A percentile compares a stretch with the other conserved stretches of the same genome.
These are phyloP conservation scores for Ondatra zibethicus DNA, from an alignment of 2,113 vertebrate species.

Conservation along the genomic window DNA sequence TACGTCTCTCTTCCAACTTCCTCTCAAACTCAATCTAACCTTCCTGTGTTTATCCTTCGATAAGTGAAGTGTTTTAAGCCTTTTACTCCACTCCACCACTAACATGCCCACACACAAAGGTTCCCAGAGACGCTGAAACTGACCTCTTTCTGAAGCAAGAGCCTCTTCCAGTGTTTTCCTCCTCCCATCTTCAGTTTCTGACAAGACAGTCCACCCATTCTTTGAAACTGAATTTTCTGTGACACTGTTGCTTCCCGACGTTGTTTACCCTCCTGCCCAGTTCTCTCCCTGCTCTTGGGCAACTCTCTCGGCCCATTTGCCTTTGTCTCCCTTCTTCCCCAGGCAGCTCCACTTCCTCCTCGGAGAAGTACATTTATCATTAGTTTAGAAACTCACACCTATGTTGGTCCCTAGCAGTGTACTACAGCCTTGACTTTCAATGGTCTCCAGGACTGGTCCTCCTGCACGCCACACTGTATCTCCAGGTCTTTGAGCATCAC, in stretches of 20 bases:
- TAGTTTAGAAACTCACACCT: neutral
- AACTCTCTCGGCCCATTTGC: neutral
- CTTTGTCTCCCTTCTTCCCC: neutral
- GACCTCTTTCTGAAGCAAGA: neutral
- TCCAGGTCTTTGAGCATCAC: neutral
- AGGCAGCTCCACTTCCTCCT: neutral
- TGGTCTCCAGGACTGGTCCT: no score
- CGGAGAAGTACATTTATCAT: neutral
- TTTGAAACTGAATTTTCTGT: conserved; percentile 12
- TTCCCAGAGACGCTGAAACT: neutral
- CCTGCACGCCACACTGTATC: no score
- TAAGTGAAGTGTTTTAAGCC: neutral
- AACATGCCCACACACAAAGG: neutral
- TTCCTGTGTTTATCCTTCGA: neutral
- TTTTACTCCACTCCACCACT: neutral
- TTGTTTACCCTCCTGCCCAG: neutral
- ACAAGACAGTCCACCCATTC: neutral
- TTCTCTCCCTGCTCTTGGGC: neutral
- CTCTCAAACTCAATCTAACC: neutral
- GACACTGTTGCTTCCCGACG: neutral
- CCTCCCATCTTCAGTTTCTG: neutral
- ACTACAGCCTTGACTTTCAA: neutral
- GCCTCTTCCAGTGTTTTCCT: neutral
- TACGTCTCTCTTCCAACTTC: neutral
- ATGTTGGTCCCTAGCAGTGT: neutral